Percentiles rank a stretch among this genome's conserved stretches.
Conservation (phyloP, 2,113 vertebrate genomes). For the Apteryx owenii region DNA sequence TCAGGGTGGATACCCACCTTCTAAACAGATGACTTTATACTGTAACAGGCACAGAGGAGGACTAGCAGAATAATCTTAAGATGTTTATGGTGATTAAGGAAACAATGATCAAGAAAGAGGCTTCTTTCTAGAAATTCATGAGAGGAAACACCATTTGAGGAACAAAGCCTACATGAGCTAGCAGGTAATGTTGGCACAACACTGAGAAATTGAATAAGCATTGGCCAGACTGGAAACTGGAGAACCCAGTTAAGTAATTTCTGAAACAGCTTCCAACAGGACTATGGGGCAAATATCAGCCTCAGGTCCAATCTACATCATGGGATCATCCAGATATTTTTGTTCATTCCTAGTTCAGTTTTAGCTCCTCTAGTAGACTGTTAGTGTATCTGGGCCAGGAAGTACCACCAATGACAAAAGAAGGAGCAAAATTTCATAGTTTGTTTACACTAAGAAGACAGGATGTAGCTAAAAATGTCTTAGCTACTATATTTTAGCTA, state of each 20-base stretch:
- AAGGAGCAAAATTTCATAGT: slow-evolving; percentile 24
- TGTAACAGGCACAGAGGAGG: background rate
- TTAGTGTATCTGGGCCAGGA: background rate
- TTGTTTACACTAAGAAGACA: slow-evolving; percentile 6
- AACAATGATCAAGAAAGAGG: background rate
- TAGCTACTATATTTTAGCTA: slow-evolving; percentile 49
- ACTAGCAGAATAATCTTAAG: background rate
- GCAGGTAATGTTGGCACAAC: background rate
- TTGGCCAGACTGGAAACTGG: background rate
- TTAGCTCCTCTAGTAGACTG: background rate
- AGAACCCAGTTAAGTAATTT: background rate
- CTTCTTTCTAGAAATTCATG: background rate
- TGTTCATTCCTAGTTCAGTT: background rate
- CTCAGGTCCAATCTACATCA: background rate
- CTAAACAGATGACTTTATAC: background rate
- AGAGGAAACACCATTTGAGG: background rate
- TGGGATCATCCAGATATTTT: background rate
- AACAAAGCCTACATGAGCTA: background rate
- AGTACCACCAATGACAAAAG: slow-evolving; percentile 27
- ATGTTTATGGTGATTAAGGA: background rate
- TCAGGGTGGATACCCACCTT: background rate
- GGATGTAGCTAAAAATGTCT: slow-evolving; percentile 37
- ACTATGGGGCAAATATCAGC: background rate
- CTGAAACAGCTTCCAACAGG: background rate
- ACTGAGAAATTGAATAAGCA: background rate